Evolutionary conservation across 2,113 vertebrate species (phyloP).

Genomic region (Catharus bicknelli): DNA sequence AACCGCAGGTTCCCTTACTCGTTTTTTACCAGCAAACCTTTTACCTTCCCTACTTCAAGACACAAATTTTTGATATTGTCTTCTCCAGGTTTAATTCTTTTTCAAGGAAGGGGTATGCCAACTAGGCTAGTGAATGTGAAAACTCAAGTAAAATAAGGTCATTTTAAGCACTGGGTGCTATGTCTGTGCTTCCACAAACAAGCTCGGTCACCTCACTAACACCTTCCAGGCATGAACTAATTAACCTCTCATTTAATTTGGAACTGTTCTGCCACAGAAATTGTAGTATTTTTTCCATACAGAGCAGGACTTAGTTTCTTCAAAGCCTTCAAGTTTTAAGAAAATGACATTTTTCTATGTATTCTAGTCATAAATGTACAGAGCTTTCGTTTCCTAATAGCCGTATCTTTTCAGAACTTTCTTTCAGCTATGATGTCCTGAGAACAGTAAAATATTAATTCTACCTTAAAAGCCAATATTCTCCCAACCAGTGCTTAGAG

Average conservation of each 20-base stretch:
- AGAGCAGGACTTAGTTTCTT: background rate
- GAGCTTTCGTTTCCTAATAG: background rate
- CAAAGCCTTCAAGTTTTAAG: background rate
- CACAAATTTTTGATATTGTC: background rate
- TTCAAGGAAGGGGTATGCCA: background rate
- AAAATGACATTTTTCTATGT: background rate
- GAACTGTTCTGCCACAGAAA: slow-evolving; percentile 18
- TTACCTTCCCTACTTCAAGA: rapidly evolving
- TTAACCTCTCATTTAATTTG: slow-evolving; percentile 43
- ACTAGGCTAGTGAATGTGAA: background rate
- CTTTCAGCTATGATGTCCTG: background rate
- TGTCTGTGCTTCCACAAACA: slow-evolving; percentile 25
- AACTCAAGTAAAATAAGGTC: background rate
- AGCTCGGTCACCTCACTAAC: slow-evolving; percentile 42
- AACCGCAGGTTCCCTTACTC: rapidly evolving
- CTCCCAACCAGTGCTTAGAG: background rate
- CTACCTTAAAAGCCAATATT: background rate
- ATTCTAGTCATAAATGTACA: background rate
- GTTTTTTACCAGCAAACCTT: background rate
- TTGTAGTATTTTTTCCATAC: background rate
- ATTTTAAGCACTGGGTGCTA: slow-evolving; percentile 6
- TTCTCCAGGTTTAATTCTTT: background rate
- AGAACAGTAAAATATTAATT: background rate
- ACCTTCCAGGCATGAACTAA: slow-evolving; percentile 52
- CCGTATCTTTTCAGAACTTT: background rate